Percentiles rank a stretch among this genome's conserved stretches.
phyloP scores from a whole-genome alignment of 2,888 invertebrate species.

The Isotomurus palustris region DNA sequence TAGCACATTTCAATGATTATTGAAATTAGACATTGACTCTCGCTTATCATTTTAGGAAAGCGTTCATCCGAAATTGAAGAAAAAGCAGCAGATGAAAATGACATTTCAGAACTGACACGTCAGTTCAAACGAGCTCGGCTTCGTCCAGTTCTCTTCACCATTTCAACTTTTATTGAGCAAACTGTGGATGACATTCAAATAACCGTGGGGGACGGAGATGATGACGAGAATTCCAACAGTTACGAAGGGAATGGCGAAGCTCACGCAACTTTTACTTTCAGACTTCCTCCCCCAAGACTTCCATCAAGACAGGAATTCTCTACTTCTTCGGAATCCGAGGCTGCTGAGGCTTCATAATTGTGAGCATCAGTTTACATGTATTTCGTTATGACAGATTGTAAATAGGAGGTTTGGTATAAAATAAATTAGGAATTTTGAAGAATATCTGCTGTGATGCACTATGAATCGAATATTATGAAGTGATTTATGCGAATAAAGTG shows the following conservation, averaged over 20 bases:
- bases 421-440: too few relatives aligned
- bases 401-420: too few relatives aligned
- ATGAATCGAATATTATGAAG: too few relatives aligned
- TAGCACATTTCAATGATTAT: too few relatives aligned
- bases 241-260: neutral
- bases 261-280: slow-evolving; percentile 5
- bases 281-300: neutral
- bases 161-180: slow-evolving; percentile 26
- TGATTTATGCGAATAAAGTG: neutral
- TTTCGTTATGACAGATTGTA: neutral
- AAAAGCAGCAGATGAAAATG: slow-evolving; percentile 22
- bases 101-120: slow-evolving; percentile 20
- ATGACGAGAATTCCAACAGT: neutral
- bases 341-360: too few relatives aligned
- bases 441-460: too few relatives aligned
- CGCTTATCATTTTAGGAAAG: too few relatives aligned
- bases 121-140: slow-evolving; percentile 26
- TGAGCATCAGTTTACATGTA: too few relatives aligned
- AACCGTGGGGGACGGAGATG: slow-evolving; percentile 18
- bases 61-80: neutral
- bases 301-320: too few relatives aligned
- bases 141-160: slow-evolving; percentile 26
- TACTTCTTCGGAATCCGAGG: too few relatives aligned
- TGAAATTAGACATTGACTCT: too few relatives aligned
- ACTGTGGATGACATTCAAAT: slow-evolving; percentile 25